A percentile compares a stretch with the other conserved stretches of the same genome.
Conservation (phyloP, 2,797 vertebrate species). For the Pygocentrus nattereri region DNA sequence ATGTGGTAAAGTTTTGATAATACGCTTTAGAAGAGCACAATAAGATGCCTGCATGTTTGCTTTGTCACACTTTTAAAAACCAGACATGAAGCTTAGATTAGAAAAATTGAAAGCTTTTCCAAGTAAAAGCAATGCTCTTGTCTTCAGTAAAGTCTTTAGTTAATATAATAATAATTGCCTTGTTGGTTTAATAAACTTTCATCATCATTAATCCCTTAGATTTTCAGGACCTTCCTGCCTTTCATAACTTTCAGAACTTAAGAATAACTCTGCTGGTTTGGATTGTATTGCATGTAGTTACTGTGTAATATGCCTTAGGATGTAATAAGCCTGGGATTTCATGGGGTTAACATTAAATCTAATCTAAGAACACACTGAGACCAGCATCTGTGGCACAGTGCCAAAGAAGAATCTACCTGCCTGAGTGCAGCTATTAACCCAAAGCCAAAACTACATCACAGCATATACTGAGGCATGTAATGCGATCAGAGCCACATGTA, state of each 20-base stretch:
- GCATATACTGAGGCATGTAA: slow-evolving; percentile 13
- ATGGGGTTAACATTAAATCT: not conserved
- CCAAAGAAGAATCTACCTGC: not conserved
- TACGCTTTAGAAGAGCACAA: not conserved
- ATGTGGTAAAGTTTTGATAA: slow-evolving; percentile 2
- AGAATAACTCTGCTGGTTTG: not conserved
- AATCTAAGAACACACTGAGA: not conserved
- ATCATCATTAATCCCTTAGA: not conserved
- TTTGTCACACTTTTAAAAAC: not conserved
- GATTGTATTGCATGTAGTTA: not conserved
- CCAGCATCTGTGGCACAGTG: not conserved
- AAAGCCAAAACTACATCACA: slow-evolving; percentile 15
- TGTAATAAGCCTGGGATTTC: not conserved
- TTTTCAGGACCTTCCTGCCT: not conserved
- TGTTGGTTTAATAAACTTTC: not conserved
- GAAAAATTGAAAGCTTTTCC: not conserved
- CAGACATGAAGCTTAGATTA: not conserved
- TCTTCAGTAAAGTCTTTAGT: not conserved
- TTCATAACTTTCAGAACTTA: not conserved
- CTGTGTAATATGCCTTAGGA: not conserved
- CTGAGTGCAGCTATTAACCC: slow-evolving; percentile 12
- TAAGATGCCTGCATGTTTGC: slow-evolving; percentile 8
- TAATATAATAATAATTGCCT: not conserved
- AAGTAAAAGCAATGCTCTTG: not conserved
- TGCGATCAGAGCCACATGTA: not conserved